phyloP scores from a whole-genome alignment of 2,113 vertebrate species.

The Larimichthys crocea region DNA sequence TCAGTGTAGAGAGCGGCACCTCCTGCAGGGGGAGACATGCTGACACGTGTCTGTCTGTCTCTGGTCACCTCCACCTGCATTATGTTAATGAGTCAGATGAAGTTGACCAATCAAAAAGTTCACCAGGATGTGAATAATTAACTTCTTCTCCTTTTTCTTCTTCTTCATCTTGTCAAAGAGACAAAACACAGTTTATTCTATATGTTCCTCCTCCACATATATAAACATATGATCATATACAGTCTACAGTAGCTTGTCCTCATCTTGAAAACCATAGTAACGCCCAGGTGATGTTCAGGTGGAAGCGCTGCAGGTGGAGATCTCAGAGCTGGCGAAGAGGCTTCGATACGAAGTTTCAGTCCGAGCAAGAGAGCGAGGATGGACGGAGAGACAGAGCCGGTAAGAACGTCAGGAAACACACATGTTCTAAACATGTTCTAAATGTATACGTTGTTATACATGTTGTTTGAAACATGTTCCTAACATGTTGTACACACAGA shows the following conservation, averaged over 20 bases:
- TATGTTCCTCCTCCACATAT: too few species aligned
- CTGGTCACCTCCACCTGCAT: neutral
- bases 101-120: neutral
- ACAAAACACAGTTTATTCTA: too few species aligned
- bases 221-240: neutral
- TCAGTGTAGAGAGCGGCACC: neutral
- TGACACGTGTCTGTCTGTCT: neutral
- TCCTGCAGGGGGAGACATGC: neutral
- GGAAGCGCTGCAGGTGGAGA: constrained; percentile 92
- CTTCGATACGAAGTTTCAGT: constrained; percentile 90
- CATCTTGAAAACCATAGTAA: constrained; percentile 41
- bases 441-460: too few species aligned
- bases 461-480: too few species aligned
- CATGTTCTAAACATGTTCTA: too few species aligned
- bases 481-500: too few species aligned
- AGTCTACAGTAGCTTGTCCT: neutral
- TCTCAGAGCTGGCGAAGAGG: constrained; percentile 84
- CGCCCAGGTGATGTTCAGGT: constrained; percentile 79
- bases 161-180: neutral
- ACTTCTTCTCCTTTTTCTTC: neutral
- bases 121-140: too few species aligned
- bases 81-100: neutral
- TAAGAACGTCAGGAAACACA: constrained; percentile 64
- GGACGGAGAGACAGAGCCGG: constrained; percentile 90
- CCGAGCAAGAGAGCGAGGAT: constrained; percentile 83